Base-by-base conservation (phyloP, 92 coral and sea anemone species). In the Zoanthus sociatus region DNA sequence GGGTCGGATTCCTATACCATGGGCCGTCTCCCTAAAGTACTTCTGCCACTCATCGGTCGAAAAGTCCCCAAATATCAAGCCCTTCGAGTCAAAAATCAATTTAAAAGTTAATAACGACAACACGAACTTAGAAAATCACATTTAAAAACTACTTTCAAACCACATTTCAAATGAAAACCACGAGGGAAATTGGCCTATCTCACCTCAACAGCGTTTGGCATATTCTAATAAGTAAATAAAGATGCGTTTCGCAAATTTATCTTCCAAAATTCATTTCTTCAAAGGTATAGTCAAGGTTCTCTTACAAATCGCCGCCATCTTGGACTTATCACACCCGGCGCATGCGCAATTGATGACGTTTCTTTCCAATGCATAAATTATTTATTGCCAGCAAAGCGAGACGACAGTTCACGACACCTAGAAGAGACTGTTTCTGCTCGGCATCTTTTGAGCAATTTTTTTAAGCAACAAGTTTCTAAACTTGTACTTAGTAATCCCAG, bases 21-120 rank as follows among this genome's bases (percentile, higher is more conserved):
- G 88, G 58, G 92, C 91, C 63, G 92, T 87, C 78, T 93, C 89
- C 64, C 77, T 87, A 63, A 94, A 88, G 76, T 90, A 90, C 64
- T 87, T 89, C 60, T 91, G 92, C 95, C 94, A 94, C 69, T 94
- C 98, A 61, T 91, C 94, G 33, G 93, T 86, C 42, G 98, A 91
- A 73, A 94, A 94, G 88, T 93, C 94, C 51, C 98, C 98, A 82
- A 94, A 94, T 64, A 85, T 56, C 88, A 94, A 79, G 67, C 94
- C 91, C 98, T 94, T 67, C 42, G 10, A 31, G 11, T 3, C 14
- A 69, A 1, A 69, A 12, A 69, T 69, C 74, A 33, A 32, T 30
- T 69, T 5, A 9, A 12, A 20, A 30, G 7, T 21, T 64, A 20
- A 9, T 20, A 6, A 64, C 2, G 32, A 20, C 10, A 44, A 9